These are phyloP conservation scores for Bubo blakistoni DNA, from an alignment of 2,113 vertebrate genomes.

Conservation along the genomic window DNA sequence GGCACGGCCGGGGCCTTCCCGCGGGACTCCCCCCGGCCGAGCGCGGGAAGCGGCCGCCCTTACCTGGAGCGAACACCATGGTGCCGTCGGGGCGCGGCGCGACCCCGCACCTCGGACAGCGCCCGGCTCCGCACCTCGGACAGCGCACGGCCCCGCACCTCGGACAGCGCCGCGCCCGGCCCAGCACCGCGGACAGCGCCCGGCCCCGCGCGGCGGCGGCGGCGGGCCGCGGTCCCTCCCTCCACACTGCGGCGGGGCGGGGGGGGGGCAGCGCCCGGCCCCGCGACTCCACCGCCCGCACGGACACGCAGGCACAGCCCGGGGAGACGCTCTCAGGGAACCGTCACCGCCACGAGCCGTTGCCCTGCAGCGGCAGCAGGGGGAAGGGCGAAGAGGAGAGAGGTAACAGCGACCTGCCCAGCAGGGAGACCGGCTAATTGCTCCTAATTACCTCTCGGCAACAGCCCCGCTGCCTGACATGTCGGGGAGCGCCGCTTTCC, in stretches of 20 bases:
- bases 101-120: neutral
- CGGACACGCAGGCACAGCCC: too few relatives aligned
- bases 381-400: neutral
- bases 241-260: constrained; percentile 63
- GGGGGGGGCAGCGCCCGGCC: neutral
- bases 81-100: constrained; percentile 29
- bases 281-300: too few relatives aligned
- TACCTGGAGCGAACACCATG: constrained; percentile 83
- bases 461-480: constrained; percentile 53
- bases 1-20: neutral
- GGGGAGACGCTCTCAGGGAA: neutral
- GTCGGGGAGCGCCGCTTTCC: neutral
- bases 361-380: neutral
- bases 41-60: constrained; percentile 14
- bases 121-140: neutral
- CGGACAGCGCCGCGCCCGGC: neutral
- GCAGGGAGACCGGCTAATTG: constrained; percentile 71
- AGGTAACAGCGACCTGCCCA: constrained; percentile 26
- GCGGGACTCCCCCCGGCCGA: neutral
- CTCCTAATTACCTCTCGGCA: constrained; percentile 59
- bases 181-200: neutral
- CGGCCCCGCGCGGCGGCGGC: neutral
- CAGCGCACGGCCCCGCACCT: neutral
- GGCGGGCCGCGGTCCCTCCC: constrained; percentile 45
- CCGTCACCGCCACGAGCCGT: neutral